Evolutionary conservation across 92 coral and sea anemone species (phyloP), one percentile per base, ranked within the genome.

Genomic region (Heliopora coerulea): DNA sequence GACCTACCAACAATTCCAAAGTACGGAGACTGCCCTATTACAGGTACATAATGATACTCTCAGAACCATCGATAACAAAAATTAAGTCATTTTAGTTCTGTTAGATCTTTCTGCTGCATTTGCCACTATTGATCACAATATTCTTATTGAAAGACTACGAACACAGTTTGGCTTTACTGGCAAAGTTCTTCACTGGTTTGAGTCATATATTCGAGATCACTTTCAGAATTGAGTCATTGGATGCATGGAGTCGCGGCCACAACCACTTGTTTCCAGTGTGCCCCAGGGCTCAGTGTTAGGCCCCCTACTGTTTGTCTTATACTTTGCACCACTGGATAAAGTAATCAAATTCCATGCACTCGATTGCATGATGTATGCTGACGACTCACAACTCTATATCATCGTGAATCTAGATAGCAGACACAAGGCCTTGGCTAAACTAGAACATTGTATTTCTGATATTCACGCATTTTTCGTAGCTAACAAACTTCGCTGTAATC

Each of bases 261-360:
- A 13, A 32, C 25, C 18, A 41, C 41, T 31, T 40, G 26, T 54
- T 49, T 79, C 19, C 6, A 26, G 84, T 27, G 78, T 79, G n/a
- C 84, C 79, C 0, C 84, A 79, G 40, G 83, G 83, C 13, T 73
- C 88, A 14, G 72, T 84, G 3, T 74, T 79, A 14, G 84, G 84
- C 35, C 79, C 88, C 0, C 42, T 84, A 7, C 28, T 84, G 28
- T 84, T 79, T 59, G 30, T 54, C 17, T 50, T 79, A 37, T 73
- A 84, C 65, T 27, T 80, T 19, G 66, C 79, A 8, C 88, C 88
- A n/a, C 21, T 84, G 1, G 65, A 78, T 20, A 74, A 74, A 63
- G 27, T 80, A 19, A 75, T 76, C 59, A 29, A 17, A 14, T 49
- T 27, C 11, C 78, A 83, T 65, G 42, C 46, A 27, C 59, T 67